Conservation (phyloP, 92 coral and sea anemone species). For the Desmophyllum pertusum region DNA sequence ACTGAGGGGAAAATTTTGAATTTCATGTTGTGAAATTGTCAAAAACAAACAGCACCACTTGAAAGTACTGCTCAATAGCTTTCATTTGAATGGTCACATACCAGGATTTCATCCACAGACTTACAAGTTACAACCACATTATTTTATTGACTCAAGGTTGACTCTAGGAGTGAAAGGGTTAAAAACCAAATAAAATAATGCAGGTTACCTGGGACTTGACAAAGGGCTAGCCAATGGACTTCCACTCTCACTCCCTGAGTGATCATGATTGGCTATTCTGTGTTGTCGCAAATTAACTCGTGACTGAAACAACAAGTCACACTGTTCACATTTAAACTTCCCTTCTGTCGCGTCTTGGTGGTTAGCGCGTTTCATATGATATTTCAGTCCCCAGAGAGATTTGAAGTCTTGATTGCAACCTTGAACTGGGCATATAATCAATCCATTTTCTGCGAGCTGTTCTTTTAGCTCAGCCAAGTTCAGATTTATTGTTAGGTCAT, state of each 20-base stretch:
- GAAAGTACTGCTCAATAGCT: no score
- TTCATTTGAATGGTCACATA: no score
- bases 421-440: conserved; percentile 56
- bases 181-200: not conserved
- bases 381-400: conserved; percentile 82
- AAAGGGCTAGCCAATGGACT: conserved; percentile 20
- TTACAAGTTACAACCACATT: no score
- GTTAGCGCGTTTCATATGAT: conserved; percentile 65
- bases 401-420: conserved; percentile 75
- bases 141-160: no score
- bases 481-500: conserved; percentile 20
- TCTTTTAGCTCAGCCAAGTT: conserved; percentile 63
- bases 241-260: conserved; percentile 25
- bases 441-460: conserved; percentile 57
- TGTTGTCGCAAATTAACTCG: conserved; percentile 63
- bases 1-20: no score
- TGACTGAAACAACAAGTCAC: conserved; percentile 52
- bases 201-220: conserved; percentile 17
- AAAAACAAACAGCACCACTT: no score
- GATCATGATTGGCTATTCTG: conserved; percentile 20
- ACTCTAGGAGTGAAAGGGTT: no score
- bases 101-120: no score
- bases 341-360: conserved; percentile 28
- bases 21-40: no score
- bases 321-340: conserved; percentile 72